These are phyloP conservation scores for Zenarchopterus dispar DNA, from an alignment of 2,797 vertebrate species.

Conservation along the genomic window DNA sequence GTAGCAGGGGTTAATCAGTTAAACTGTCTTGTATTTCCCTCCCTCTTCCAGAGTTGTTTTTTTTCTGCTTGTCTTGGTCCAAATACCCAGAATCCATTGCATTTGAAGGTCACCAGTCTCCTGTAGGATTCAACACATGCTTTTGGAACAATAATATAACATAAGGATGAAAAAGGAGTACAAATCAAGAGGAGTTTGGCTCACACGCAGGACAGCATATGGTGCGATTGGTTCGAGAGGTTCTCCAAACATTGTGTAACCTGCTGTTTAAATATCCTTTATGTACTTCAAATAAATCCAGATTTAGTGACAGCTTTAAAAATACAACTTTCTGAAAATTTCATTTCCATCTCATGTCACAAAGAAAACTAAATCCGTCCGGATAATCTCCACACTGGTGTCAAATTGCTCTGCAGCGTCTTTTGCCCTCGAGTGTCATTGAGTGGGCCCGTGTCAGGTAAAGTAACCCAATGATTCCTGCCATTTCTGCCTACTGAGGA, in stretches of 20 bases:
- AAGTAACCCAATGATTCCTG: slow-evolving; percentile 23
- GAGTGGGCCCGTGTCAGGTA: slow-evolving; percentile 33
- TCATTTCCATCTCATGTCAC: slow-evolving; percentile 79
- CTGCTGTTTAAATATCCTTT: slow-evolving; percentile 62
- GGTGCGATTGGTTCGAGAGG: slow-evolving; percentile 3
- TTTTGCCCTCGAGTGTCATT: slow-evolving; percentile 73
- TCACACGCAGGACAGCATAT: slow-evolving; percentile 12
- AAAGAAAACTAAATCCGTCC: slow-evolving; percentile 78
- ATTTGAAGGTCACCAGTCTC: slow-evolving; percentile 75
- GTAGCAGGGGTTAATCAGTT: slow-evolving; percentile 40
- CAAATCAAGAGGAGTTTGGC: background rate
- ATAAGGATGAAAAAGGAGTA: background rate
- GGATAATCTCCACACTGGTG: slow-evolving; percentile 73
- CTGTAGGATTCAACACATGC: slow-evolving; percentile 38
- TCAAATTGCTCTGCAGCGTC: slow-evolving; percentile 68
- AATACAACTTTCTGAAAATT: slow-evolving; percentile 69
- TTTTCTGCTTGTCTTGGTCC: slow-evolving; percentile 34
- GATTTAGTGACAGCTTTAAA: slow-evolving; percentile 73
- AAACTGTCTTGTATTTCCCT: slow-evolving; percentile 29
- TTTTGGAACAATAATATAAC: background rate
- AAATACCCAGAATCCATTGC: slow-evolving; percentile 70
- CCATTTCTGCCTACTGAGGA: background rate
- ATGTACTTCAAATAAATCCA: slow-evolving; percentile 74
- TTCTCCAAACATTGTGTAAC: slow-evolving; percentile 35
- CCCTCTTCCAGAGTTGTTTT: slow-evolving; percentile 36